Evolutionary conservation across 2,888 invertebrate species (phyloP).

Genomic region (Osedax fenrisi): DNA sequence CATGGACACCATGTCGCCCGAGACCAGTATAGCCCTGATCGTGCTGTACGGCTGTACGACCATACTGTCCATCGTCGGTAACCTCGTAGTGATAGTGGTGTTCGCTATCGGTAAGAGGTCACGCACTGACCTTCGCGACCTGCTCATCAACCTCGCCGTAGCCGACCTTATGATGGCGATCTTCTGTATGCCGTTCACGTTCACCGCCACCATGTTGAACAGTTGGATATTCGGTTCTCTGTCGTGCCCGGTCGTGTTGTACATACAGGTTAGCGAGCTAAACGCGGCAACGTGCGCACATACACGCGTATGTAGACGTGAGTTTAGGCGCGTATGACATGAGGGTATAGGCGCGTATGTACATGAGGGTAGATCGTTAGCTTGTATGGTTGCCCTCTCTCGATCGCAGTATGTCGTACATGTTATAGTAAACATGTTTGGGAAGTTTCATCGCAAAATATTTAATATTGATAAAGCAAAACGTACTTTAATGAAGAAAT

Average conservation of each 20-base stretch:
- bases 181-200: slow-evolving; percentile 80
- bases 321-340: no score
- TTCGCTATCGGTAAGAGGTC: slow-evolving; percentile 49
- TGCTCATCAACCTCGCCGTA: slow-evolving; percentile 70
- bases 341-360: no score
- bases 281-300: no score
- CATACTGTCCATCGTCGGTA: slow-evolving; percentile 51
- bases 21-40: slow-evolving; percentile 45
- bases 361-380: no score
- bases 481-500: no score
- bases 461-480: no score
- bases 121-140: slow-evolving; percentile 51
- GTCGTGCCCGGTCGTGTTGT: slow-evolving; percentile 53
- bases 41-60: slow-evolving; percentile 52
- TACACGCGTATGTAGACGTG: no score
- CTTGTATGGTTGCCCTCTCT: no score
- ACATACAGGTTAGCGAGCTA: no score
- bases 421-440: no score
- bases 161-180: slow-evolving; percentile 79
- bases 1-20: slow-evolving; percentile 24
- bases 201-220: slow-evolving; percentile 50
- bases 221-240: slow-evolving; percentile 53
- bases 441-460: no score
- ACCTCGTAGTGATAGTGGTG: slow-evolving; percentile 52
- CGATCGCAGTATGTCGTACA: no score